Base-by-base conservation (phyloP, 2,797 vertebrate species). In the Melopsittacus undulatus region DNA sequence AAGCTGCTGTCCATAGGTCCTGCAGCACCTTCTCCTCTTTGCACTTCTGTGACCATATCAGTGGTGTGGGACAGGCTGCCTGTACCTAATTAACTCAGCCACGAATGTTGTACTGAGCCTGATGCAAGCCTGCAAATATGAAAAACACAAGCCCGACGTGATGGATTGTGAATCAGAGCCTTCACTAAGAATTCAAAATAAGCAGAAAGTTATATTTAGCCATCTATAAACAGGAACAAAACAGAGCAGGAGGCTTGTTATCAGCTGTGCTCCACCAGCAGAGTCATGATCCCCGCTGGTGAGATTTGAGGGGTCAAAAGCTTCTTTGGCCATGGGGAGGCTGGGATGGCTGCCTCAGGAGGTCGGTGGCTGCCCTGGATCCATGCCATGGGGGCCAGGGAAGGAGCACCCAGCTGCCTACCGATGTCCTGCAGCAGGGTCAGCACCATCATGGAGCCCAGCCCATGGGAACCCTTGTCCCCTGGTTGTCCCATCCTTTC, bases 121-220 rank as follows among this genome's bases (percentile, higher is more conserved):
- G 67, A 43, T 51, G 30, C 34, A 36, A 91, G 63, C 42, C 89
- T 56, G 43, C 36, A 63, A 77, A 66, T 49, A 78, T 2, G 20
- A 64, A 91, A 91, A 83, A 42, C 15, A 54, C 51, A 56, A 19
- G 72, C 23, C 16, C 1, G 7, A 57, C 29, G 19, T 51, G 43
- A 72, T 63, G 68, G 86, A 61, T 34, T 61, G 56, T 70, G 67
- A 73, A 49, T 89, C 1, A 0, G n/a, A 75, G 54, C 26, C 78
- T 95, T 82, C 43, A 23, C 29, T 42, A 48, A 42, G 70, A 76
- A 70, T 68, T 83, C 81, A 91, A 92, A 94, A 92, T 57, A 88
- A 91, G 34, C 76, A 84, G 27, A 4, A 78, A 40, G 69, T 84
- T 96, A 92, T 90, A 91, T 92, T 95, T 95, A 96, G 91, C 73